phyloP scores from a whole-genome alignment of 2,113 vertebrate species.

The Seriola quinqueradiata region DNA sequence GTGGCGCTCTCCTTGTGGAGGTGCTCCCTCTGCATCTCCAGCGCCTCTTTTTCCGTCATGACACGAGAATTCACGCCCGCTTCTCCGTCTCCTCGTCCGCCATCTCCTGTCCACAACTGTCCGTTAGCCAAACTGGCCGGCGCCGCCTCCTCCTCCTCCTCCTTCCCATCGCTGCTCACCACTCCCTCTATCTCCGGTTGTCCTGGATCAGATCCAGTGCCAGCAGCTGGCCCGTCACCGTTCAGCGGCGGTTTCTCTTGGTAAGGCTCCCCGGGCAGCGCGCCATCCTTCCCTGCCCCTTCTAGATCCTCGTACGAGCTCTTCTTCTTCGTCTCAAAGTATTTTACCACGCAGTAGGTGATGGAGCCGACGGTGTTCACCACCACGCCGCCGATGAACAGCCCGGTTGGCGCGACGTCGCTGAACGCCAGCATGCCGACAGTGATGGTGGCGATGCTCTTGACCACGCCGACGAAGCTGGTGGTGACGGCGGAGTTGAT shows the following conservation, averaged over 20 bases:
- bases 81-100: conserved; percentile 12
- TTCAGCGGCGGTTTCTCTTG: conserved; percentile 42
- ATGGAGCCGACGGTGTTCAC: conserved; percentile 97
- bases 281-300: conserved; percentile 82
- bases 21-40: conserved; percentile 80
- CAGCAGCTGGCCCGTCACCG: not conserved
- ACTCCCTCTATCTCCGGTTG: not conserved
- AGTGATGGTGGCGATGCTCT: conserved; percentile 97
- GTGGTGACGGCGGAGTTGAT: conserved; percentile 99
- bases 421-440: conserved; percentile 98
- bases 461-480: conserved; percentile 98
- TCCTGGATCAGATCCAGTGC: not conserved
- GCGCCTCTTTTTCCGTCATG: conserved; percentile 71
- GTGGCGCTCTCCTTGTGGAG: conserved; percentile 60
- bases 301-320: conserved; percentile 94
- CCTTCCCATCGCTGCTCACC: not conserved
- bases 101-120: conserved; percentile 50
- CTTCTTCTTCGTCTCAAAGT: conserved; percentile 90
- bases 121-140: conserved; percentile 49
- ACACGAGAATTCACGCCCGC: not conserved
- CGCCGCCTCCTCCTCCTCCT: not conserved
- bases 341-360: conserved; percentile 96
- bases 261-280: conserved; percentile 70
- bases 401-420: conserved; percentile 92
- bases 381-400: conserved; percentile 95